Evolutionary conservation across 2,797 vertebrate species (phyloP), one percentile per base, ranked within the genome.

Genomic region (Xiphorhynchus erythropygius): DNA sequence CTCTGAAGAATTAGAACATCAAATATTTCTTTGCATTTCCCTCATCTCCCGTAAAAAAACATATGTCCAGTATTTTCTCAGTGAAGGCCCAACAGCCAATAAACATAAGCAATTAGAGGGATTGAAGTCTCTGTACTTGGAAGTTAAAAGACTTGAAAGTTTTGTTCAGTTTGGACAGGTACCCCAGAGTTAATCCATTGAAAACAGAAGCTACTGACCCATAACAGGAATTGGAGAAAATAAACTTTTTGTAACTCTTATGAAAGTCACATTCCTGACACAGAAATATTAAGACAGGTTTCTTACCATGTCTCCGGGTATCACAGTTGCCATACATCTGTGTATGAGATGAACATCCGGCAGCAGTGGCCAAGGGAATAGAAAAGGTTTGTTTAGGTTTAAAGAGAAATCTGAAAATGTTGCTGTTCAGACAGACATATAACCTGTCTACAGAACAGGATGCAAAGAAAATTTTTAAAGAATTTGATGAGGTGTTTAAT

Each of bases 401-500:
- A 94, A 93, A 88, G 65, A 92, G 59, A 63, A 73, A 71, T 86
- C 55, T 75, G 79, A 90, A 97, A 94, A 91, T 22, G 59, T 49
- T 81, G 76, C 68, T 94, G 82, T 76, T 93, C 82, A 95, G 91
- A 91, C 69, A 71, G 59, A 47, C 69, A 65, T 76, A 87, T 81
- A 95, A 93, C 91, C 94, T 91, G 91, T 91, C 87, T 96, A 76
- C 89, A 94, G 85, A 96, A 95, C 94, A 96, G 93, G 94, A 97
- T 93, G 87, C 82, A 92, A 96, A 96, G 79, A 92, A 94, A 84
- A 91, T 86, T 96, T 91, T 79, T 90, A 91, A 96, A 96, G 82
- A 94, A 88, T 95, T 95, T 96, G 95, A 96, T 95, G 92, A 97
- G 85, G 96, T 96, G 96, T 96, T 97, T 97, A 96, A 94, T 91